Evolutionary conservation across 1,140 invertebrate genomes (phyloP), one percentile per base, ranked within the genome.

Genomic region (Colletes latitarsis): DNA sequence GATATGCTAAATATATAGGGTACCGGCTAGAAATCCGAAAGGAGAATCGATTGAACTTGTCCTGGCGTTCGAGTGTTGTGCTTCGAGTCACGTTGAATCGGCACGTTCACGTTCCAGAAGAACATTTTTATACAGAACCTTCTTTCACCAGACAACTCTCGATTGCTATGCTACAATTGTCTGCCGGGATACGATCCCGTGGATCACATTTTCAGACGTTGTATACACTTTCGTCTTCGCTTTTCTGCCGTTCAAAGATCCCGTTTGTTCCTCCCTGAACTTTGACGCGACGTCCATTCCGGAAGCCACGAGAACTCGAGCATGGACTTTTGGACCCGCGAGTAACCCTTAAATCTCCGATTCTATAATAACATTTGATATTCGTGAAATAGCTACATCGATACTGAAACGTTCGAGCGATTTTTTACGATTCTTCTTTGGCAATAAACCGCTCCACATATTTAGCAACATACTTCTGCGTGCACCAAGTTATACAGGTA

Each of bases 1-100:
- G 90, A 91, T 90, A 90, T 90, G 89, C 90, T 91, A 92, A 92
- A 92, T 89, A 91, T 89, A 91, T 84, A 88, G 88, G 72, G 79
- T 75, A 82, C 83, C 30, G 81, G 67, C 72, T 89, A 80, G 68
- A 74, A 78, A 85, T 86, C 81, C 84, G 82, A 82, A 30, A 86
- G 77, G 87, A 86, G 88, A 81, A 89, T 88, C 88, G 88, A 88
- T 86, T 82, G 83, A 85, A 81, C 81, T 83, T 75, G 66, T 88
- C 79, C 73, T 58, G 80, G 68, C 70, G 64, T 58, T 88, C 80
- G 82, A 87, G 86, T 87, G 87, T 88, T 87, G 82, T 88, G 86
- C 75, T 88, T 79, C 87, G 81, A 88, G 80, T 87, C 85, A 87
- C 70, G 80, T 77, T 77, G 63, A 86, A 75, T 74, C 81, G 81